Conservation (phyloP, 2,888 invertebrate species). For the Hyppa rectilinea region DNA sequence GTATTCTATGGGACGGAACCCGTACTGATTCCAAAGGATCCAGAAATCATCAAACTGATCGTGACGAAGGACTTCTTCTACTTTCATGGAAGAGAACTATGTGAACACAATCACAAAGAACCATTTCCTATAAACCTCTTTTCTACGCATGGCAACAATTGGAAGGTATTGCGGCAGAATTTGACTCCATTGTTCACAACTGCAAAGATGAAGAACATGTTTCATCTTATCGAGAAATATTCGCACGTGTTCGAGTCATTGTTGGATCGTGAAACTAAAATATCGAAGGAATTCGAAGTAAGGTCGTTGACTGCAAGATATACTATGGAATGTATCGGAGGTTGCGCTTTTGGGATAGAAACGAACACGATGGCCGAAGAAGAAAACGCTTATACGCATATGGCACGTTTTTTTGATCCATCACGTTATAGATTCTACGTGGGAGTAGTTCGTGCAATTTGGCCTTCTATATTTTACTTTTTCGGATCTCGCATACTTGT, state of each 20-base stretch:
- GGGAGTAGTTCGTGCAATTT: slow-evolving; percentile 29
- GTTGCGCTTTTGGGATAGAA: slow-evolving; percentile 47
- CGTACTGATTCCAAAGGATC: slow-evolving; percentile 71
- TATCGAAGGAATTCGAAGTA: slow-evolving; percentile 45
- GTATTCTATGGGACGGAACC: slow-evolving; percentile 74
- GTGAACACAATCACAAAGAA: slow-evolving; percentile 60
- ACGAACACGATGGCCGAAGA: slow-evolving; percentile 51
- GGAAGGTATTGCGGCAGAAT: slow-evolving; percentile 66
- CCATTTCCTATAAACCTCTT: slow-evolving; percentile 53
- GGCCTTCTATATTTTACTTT: slow-evolving; percentile 48
- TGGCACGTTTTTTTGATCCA: slow-evolving; percentile 10
- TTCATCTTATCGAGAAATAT: slow-evolving; percentile 63
- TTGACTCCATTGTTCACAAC: slow-evolving; percentile 66
- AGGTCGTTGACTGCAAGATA: slow-evolving; percentile 48
- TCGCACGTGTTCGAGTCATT: slow-evolving; percentile 49
- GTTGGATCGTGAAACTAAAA: slow-evolving; percentile 48
- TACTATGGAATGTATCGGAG: slow-evolving; percentile 64
- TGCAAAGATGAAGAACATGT: slow-evolving; percentile 68
- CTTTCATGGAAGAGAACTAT: slow-evolving; percentile 72
- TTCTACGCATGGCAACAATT: slow-evolving; percentile 55
- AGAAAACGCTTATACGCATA: slow-evolving; percentile 20
- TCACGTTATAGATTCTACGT: slow-evolving; percentile 6
- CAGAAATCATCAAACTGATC: slow-evolving; percentile 73
- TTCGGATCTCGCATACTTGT: slow-evolving; percentile 29
- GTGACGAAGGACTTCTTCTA: slow-evolving; percentile 74